Evolutionary conservation across 2,888 invertebrate genomes (phyloP).

Genomic region (Parelbella ahira): DNA sequence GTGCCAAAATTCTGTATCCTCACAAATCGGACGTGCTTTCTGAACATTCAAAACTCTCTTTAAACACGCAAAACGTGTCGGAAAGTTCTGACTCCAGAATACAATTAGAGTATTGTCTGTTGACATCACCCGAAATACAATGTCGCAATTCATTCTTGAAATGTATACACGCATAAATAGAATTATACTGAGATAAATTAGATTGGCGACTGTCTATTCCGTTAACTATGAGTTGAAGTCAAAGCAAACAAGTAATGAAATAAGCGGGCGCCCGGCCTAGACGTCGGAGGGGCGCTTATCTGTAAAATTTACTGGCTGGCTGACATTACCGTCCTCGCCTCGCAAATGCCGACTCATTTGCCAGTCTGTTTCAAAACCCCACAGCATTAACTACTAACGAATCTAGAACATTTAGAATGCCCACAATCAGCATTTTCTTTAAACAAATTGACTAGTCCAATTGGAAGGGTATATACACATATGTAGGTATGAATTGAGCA

Average conservation of each 20-base stretch:
- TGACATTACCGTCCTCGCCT: constrained; percentile 72
- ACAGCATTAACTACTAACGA: constrained; percentile 47
- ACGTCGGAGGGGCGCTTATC: constrained; percentile 68
- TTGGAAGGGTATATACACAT: too few species aligned
- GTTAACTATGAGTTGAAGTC: constrained; percentile 51
- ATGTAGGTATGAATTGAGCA: too few species aligned
- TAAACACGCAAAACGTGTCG: too few species aligned
- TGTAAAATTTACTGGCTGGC: constrained; percentile 71
- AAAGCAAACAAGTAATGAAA: constrained; percentile 72
- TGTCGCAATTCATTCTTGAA: constrained; percentile 1
- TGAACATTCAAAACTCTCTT: too few species aligned
- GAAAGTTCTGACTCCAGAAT: too few species aligned
- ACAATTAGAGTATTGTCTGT: too few species aligned
- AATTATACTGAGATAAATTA: constrained; percentile 9
- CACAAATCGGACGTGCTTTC: too few species aligned
- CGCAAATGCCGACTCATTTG: constrained; percentile 68
- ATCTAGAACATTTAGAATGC: constrained; percentile 40
- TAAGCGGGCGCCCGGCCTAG: constrained; percentile 60
- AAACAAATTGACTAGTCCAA: too few species aligned
- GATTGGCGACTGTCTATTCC: constrained; percentile 40
- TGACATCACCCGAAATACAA: too few species aligned
- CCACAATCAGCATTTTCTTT: too few species aligned
- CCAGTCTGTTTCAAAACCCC: constrained; percentile 64
- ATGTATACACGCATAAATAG: constrained; percentile 8
- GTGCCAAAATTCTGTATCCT: too few species aligned